Evolutionary conservation across 2,888 invertebrate genomes (phyloP), one percentile per base, ranked within the genome.

Genomic region (Drosophila borealis): DNA sequence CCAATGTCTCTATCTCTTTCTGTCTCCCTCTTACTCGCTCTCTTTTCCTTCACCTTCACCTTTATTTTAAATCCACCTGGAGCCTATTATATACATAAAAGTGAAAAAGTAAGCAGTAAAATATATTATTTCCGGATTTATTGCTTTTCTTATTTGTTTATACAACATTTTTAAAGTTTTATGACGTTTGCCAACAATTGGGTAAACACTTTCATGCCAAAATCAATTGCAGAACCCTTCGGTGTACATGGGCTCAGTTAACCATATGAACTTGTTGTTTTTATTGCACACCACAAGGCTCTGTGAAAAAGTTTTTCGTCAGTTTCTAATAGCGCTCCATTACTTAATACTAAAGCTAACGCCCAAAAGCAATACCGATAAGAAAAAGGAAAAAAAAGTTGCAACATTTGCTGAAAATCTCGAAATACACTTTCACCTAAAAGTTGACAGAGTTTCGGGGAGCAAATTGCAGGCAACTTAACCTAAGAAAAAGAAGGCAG

Each of bases 331-430:
- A 74, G 78, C 61, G 67, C 70, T 75, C 80, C 70, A 83, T 83
- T 83, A 85, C 86, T 78, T 85, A 85, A 83, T 82, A 71, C 80
- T 78, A 80, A 78, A 74, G 80, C 80, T 65, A 63, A 21, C 61
- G 63, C 78, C 68, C 72, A 51, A 70, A 39, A 77, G 68, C 68
- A 62, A 71, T 64, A 53, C 44, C 68, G 70, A 73, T 73, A 73
- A 37, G 46, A 36, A 68, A 71, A 64, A 70, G 67, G 46, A n/a
- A 5, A 66, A 69, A 61, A 85, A 82, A 82, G 61, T 81, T 82
- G 76, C 72, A 71, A 54, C 75, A 75, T 71, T 75, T 75, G 75
- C 73, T 57, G 62, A 76, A 76, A 62, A 69, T 62, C 76, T 68
- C 41, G 53, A 59, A 65, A 53, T 56, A 78, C 81, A 81, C 83